These are phyloP conservation scores for Cantharis lateralis DNA, from an alignment of 2,888 invertebrate genomes.

Conservation along the genomic window DNA sequence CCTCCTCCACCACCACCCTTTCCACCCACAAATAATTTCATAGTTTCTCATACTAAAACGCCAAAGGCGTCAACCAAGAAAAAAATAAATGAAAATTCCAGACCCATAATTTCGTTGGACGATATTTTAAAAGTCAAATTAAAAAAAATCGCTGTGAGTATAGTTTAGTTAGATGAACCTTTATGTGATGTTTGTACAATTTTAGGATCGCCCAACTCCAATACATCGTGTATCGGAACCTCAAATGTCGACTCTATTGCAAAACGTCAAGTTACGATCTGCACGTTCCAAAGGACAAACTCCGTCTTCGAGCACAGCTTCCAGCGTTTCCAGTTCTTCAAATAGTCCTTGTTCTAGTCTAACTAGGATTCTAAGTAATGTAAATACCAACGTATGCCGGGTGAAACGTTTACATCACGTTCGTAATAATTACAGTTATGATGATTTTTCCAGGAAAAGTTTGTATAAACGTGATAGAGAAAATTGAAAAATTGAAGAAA, in stretches of 20 bases:
- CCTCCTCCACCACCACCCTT: constrained; percentile 40
- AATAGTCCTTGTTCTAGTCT: constrained; percentile 48
- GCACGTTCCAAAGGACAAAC: constrained; percentile 36
- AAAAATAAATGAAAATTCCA: constrained; percentile 24
- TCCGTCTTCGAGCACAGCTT: constrained; percentile 29
- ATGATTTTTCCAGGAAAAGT: constrained; percentile 40
- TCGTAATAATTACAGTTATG: constrained; percentile 44
- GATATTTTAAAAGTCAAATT: constrained; percentile 53
- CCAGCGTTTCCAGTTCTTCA: constrained; percentile 28
- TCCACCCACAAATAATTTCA: constrained; percentile 7
- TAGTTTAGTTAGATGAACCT: not conserved
- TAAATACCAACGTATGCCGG: constrained; percentile 42
- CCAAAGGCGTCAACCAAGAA: constrained; percentile 29
- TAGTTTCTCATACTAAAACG: constrained; percentile 7
- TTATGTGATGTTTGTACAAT: not conserved
- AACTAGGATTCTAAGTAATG: constrained; percentile 43
- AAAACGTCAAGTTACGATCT: constrained; percentile 49
- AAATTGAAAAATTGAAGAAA: too few relatives aligned
- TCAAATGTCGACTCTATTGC: constrained; percentile 43
- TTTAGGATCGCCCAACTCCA: constrained; percentile 17
- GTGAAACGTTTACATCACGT: constrained; percentile 47
- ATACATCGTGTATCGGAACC: constrained; percentile 40
- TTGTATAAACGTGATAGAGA: constrained; percentile 8
- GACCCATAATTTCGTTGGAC: constrained; percentile 52
- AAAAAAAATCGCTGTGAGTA: constrained; percentile 48